Evolutionary conservation across 2,888 invertebrate species (phyloP), one percentile per base, ranked within the genome.

Genomic region (Sclerodermus sp.): DNA sequence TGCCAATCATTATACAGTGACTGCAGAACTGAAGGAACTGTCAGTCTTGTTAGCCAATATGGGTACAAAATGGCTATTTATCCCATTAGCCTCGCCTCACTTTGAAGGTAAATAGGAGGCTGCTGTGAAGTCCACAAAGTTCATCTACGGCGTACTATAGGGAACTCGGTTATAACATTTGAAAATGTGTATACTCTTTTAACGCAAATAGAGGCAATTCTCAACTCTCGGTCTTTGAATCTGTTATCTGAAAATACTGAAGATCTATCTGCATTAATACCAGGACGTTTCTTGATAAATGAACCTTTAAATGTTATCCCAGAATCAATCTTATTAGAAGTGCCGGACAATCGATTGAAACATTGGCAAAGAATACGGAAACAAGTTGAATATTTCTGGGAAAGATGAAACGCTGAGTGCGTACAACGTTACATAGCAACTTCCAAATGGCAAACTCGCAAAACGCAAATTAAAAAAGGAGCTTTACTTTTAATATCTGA

Each of bases 61-160:
- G 10, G 18, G 14, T 1, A 53, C 39, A 5, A 2, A 17, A 9
- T 70, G 67, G 66, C 37, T 56, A 9, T 70, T 70, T 36, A 66
- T 57, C 23, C 62, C 68, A 9, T 54, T 64, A 1, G 42, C 41
- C 14, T 55, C 62, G 1, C 65, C 66, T 2, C 58, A 67, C 42
- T 58, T 65, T 17, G 67, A 67, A 2, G 70, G 70, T 0, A 45
- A 64, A 4, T 67, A 64, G 65, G 69, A 73, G 42, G 57, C 37
- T 1, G 45, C 31, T 0, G 45, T 50, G 13, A 50, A 46, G n/a
- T 46, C 50, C 1, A n/a, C 32, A 58, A 16, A 61, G 51, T 6
- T 65, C 15, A 68, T 64, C 42, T 59, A 51, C 8, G 59, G 58
- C 0, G 71, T 68, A 48, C 42, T 41, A 31, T 58, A 3, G 59